A percentile compares a stretch with the other conserved stretches of the same genome.
Conservation (phyloP, 2,113 vertebrate genomes). For the Aldabrachelys gigantea region DNA sequence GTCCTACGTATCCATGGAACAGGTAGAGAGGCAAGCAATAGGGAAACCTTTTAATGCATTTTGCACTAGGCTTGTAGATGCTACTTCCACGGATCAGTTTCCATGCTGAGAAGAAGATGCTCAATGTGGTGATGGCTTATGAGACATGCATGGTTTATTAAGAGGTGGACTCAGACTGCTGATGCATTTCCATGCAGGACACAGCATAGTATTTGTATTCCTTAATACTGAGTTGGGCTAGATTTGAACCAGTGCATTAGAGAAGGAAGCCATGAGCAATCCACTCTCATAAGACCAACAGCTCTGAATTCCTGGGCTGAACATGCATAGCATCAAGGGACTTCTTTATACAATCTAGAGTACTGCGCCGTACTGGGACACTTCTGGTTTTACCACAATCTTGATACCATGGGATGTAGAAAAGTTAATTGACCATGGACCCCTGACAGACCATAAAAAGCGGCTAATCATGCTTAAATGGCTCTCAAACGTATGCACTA, state of each 20-base stretch:
- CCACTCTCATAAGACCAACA: neutral
- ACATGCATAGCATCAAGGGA: neutral
- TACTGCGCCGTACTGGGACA: fast-evolving
- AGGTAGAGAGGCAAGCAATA: neutral
- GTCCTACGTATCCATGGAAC: fast-evolving
- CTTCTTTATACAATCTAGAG: neutral
- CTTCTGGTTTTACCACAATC: neutral
- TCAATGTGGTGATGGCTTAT: neutral
- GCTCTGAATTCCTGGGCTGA: neutral
- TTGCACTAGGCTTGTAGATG: fast-evolving
- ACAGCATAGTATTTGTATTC: neutral
- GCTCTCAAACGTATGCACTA: neutral
- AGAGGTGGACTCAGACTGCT: fast-evolving
- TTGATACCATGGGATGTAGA: neutral
- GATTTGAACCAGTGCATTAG: fast-evolving
- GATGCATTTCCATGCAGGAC: fast-evolving
- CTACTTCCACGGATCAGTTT: fast-evolving
- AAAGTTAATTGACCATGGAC: fast-evolving
- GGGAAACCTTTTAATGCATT: fast-evolving
- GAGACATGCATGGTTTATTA: fast-evolving
- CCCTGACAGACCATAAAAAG: neutral
- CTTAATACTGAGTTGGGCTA: fast-evolving
- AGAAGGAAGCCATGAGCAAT: neutral
- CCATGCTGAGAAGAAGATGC: fast-evolving
- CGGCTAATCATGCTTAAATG: fast-evolving